Evolutionary conservation across 2,797 vertebrate genomes (phyloP).

Genomic region (Gorsachius magnificus): DNA sequence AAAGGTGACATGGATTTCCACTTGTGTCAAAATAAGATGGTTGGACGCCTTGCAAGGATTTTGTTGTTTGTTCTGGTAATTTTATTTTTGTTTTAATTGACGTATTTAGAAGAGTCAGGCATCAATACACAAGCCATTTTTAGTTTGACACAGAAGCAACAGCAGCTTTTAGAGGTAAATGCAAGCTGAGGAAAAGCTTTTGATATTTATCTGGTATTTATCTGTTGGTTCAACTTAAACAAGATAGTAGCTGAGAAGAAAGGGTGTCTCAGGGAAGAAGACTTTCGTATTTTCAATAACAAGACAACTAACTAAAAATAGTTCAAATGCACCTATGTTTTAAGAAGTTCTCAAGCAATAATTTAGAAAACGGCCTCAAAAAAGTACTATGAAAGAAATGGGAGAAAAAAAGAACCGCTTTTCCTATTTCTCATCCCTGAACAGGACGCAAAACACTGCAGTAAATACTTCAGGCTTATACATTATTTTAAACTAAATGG

Average conservation of each 20-base stretch:
- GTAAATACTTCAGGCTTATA: neutral
- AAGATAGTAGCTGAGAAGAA: neutral
- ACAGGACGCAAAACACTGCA: neutral
- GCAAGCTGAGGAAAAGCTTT: neutral
- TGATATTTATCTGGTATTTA: neutral
- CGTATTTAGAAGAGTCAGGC: neutral
- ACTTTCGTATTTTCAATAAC: neutral
- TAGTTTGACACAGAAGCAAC: neutral
- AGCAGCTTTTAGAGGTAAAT: neutral
- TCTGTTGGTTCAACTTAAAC: neutral
- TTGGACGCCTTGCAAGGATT: neutral
- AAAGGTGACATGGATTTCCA: neutral
- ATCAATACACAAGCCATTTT: neutral
- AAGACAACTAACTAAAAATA: neutral
- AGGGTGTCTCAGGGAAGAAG: neutral
- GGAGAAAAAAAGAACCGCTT: neutral
- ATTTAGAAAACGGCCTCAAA: neutral
- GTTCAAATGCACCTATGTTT: neutral
- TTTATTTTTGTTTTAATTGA: neutral
- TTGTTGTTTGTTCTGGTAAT: neutral
- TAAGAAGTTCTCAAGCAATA: neutral
- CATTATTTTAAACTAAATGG: neutral
- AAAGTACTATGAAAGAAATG: neutral
- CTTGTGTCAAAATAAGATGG: neutral
- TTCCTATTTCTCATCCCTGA: neutral